A percentile compares a stretch with the other conserved stretches of the same genome.
Evolutionary conservation across 2,888 invertebrate genomes (phyloP).

Genomic region (Argyra leucocephala): DNA sequence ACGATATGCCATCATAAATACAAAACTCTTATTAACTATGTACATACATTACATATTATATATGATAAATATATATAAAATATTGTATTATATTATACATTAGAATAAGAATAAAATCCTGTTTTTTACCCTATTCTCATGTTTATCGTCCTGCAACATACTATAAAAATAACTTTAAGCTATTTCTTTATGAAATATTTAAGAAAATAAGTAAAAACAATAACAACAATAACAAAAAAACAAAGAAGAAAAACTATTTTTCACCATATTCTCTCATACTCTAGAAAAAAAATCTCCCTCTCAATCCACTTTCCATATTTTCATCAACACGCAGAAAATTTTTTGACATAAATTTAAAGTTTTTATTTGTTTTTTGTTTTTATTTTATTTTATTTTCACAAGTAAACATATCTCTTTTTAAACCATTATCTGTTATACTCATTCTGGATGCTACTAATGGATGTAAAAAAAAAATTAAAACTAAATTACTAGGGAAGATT

Average conservation of each 20-base stretch:
- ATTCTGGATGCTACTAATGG: no score
- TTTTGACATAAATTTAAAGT: conserved; percentile 2
- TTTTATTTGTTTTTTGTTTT: neutral
- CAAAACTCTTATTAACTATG: neutral
- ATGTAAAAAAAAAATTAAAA: no score
- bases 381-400: neutral
- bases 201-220: neutral
- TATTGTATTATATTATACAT: no score
- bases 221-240: neutral
- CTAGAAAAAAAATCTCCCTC: no score
- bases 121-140: no score
- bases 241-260: neutral
- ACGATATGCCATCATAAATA: conserved; percentile 1
- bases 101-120: no score
- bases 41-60: no score
- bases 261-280: neutral
- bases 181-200: conserved; percentile 3
- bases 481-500: no score
- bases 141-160: no score
- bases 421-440: no score
- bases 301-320: no score
- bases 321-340: neutral
- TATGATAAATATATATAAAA: no score
- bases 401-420: neutral
- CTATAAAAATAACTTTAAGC: neutral